Evolutionary conservation across 2,888 invertebrate genomes (phyloP).

Genomic region (Theristus sp.): DNA sequence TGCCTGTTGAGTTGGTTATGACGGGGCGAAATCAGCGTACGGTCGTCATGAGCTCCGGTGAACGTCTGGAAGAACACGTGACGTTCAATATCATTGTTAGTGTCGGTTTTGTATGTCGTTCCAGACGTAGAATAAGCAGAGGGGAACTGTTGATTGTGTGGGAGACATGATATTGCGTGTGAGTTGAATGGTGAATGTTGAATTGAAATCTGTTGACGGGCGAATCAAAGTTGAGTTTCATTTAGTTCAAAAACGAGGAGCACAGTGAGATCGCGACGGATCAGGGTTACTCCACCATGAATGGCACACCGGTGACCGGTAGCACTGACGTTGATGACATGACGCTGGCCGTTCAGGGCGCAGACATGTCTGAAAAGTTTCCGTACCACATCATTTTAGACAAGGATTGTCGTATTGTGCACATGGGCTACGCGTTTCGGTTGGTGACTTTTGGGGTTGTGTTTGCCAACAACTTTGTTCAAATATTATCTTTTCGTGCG

Average conservation of each 20-base stretch:
- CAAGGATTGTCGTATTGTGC: constrained; percentile 21
- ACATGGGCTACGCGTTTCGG: constrained; percentile 13
- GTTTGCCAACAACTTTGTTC: background rate
- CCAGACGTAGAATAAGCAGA: too few species aligned
- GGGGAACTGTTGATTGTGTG: too few species aligned
- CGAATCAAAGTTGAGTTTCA: too few species aligned
- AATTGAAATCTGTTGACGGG: background rate
- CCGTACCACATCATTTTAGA: constrained; percentile 25
- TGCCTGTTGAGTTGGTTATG: constrained; percentile 73
- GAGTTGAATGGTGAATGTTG: background rate
- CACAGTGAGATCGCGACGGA: too few species aligned
- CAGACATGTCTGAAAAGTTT: constrained; percentile 2
- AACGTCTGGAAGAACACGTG: constrained; percentile 20
- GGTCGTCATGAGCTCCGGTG: constrained; percentile 52
- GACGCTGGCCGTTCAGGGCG: background rate
- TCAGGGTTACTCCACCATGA: too few species aligned
- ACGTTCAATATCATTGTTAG: constrained; percentile 17
- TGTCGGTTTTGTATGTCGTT: too few species aligned
- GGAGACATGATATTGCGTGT: background rate
- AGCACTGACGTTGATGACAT: background rate
- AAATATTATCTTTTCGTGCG: too few species aligned
- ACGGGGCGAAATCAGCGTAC: constrained; percentile 53
- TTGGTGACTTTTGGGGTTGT: background rate
- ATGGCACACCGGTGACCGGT: background rate
- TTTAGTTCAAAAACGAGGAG: too few species aligned